Evolutionary conservation across 92 coral and sea anemone species (phyloP).

Genomic region (Umimayanthus kanabou): DNA sequence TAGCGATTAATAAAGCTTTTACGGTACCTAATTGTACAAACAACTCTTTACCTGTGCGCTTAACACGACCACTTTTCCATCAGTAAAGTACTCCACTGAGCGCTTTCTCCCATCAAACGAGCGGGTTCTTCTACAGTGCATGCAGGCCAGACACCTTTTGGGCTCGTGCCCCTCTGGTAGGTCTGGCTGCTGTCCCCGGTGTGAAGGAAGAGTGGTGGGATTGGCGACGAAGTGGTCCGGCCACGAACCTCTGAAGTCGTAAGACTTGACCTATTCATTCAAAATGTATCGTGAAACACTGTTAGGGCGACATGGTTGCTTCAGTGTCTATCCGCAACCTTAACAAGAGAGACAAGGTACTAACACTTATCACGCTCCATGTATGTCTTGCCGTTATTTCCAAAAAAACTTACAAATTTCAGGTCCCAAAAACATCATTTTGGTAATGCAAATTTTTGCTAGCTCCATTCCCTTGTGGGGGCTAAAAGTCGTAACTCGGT

Average conservation of each 20-base stretch:
- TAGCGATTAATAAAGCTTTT: too few relatives aligned
- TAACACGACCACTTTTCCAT: conserved; percentile 37
- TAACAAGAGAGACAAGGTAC: too few relatives aligned
- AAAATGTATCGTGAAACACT: not conserved
- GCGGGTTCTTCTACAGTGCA: conserved; percentile 66
- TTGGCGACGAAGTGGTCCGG: conserved; percentile 83
- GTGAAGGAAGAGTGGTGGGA: conserved; percentile 55
- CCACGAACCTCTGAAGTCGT: conserved; percentile 93
- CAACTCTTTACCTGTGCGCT: conserved; percentile 39
- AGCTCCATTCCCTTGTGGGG: too few relatives aligned
- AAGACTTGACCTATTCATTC: conserved; percentile 66
- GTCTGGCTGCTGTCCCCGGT: conserved; percentile 37
- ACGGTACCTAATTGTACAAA: too few relatives aligned
- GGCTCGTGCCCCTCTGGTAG: conserved; percentile 71
- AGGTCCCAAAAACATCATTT: too few relatives aligned
- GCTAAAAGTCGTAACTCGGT: too few relatives aligned
- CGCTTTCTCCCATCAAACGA: conserved; percentile 71
- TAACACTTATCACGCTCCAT: too few relatives aligned
- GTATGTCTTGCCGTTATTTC: too few relatives aligned
- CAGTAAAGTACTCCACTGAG: conserved; percentile 52
- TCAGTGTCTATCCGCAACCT: too few relatives aligned
- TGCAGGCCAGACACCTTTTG: conserved; percentile 86
- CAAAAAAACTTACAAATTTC: too few relatives aligned
- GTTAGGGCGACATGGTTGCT: not conserved
- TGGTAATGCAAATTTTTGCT: too few relatives aligned